phyloP scores from a whole-genome alignment of 2,888 invertebrate species.

The Agrenia bidenticulata region DNA sequence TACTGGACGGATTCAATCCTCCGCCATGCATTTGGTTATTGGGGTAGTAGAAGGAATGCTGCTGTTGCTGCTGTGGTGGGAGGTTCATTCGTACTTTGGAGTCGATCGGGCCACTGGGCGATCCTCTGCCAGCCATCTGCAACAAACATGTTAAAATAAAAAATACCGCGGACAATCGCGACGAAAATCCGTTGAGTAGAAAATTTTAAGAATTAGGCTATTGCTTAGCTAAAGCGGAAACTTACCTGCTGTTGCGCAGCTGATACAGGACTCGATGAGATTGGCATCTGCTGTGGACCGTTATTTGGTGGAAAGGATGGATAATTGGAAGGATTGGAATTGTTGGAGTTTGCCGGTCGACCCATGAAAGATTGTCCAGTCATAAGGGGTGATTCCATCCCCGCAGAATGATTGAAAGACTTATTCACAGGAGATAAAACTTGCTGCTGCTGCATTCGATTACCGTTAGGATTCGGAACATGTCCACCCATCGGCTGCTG shows the following conservation, averaged over 20 bases:
- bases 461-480: not conserved
- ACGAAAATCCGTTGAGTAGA: too few relatives aligned
- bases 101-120: slow-evolving; percentile 20
- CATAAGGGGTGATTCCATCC: slow-evolving; percentile 7
- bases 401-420: slow-evolving; percentile 49
- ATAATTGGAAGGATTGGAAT: slow-evolving; percentile 12
- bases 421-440: slow-evolving; percentile 43
- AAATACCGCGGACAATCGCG: too few relatives aligned
- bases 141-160: too few relatives aligned
- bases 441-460: slow-evolving; percentile 11
- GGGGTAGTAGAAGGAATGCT: slow-evolving; percentile 21
- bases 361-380: slow-evolving; percentile 18
- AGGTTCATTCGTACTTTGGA: slow-evolving; percentile 19
- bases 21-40: slow-evolving; percentile 14
- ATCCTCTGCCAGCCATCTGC: slow-evolving; percentile 21
- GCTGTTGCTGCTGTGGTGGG: slow-evolving; percentile 45
- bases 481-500: not conserved
- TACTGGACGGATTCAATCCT: slow-evolving; percentile 22
- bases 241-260: slow-evolving; percentile 23
- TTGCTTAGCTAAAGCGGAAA: not conserved
- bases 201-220: not conserved
- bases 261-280: slow-evolving; percentile 23
- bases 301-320: not conserved
- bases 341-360: slow-evolving; percentile 4
- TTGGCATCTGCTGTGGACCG: not conserved